Percentiles rank a stretch among this genome's conserved stretches.
Evolutionary conservation across 2,888 invertebrate genomes (phyloP).

Genomic region (Bembecia ichneumoniformis): DNA sequence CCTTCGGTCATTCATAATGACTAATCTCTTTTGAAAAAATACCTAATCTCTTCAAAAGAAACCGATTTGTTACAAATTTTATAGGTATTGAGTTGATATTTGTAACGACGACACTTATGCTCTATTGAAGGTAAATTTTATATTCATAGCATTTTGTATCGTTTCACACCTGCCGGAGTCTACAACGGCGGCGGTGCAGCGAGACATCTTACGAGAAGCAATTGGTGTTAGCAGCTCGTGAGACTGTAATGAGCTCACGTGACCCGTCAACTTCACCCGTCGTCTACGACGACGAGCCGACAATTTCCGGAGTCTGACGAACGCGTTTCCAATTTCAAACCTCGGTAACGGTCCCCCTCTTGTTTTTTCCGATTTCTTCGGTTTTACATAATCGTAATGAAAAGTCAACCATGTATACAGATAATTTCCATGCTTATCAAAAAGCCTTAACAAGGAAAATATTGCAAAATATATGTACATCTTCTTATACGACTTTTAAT

Average conservation of each 20-base stretch:
- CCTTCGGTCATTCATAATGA: too few relatives aligned
- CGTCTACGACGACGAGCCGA: conserved; percentile 36
- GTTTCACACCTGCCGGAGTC: too few relatives aligned
- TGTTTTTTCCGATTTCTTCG: conserved; percentile 34
- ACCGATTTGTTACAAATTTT: too few relatives aligned
- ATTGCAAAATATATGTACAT: too few relatives aligned
- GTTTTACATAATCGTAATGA: background rate
- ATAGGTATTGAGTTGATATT: too few relatives aligned
- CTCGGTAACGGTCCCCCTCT: conserved; percentile 52
- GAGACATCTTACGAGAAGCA: conserved; percentile 1
- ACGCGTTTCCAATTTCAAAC: conserved; percentile 65
- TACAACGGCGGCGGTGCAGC: background rate
- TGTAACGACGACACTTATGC: too few relatives aligned
- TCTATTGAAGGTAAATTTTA: too few relatives aligned
- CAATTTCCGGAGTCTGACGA: conserved; percentile 62
- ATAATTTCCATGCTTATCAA: conserved; percentile 6
- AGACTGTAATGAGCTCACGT: conserved; percentile 52
- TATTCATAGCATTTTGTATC: too few relatives aligned
- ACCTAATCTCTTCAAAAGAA: too few relatives aligned
- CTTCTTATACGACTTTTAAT: background rate
- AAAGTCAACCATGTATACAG: conserved; percentile 9
- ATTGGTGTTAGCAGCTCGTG: conserved; percentile 20
- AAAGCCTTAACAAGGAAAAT: too few relatives aligned
- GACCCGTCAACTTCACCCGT: conserved; percentile 34
- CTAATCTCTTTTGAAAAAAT: too few relatives aligned